phyloP scores from a whole-genome alignment of 2,113 vertebrate species.

The Tichodroma muraria region DNA sequence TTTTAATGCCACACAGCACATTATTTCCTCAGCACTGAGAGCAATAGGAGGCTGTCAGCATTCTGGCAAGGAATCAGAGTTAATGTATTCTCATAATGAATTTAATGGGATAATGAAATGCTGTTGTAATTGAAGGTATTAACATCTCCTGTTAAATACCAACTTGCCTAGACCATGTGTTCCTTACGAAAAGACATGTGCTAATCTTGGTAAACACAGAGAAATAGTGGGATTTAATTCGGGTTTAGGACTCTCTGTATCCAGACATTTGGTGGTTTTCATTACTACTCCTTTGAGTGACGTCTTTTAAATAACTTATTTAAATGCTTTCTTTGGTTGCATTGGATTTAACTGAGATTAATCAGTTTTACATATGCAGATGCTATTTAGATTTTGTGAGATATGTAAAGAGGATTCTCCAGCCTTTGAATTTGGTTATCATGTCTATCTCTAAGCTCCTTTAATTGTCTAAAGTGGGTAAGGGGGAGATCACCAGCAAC shows the following conservation, averaged over 20 bases:
- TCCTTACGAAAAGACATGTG: slow-evolving; percentile 2
- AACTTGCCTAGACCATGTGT: not conserved
- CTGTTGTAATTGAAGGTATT: slow-evolving; percentile 50
- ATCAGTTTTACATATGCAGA: slow-evolving; percentile 8
- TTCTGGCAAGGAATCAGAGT: slow-evolving; percentile 7
- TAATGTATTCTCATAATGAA: slow-evolving; percentile 2
- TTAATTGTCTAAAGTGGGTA: not conserved
- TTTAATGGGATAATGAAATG: slow-evolving; percentile 54
- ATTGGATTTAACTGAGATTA: slow-evolving; percentile 19
- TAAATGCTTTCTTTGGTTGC: not conserved
- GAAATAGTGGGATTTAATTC: not conserved
- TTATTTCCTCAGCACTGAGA: not conserved
- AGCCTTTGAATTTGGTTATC: not conserved
- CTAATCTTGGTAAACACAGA: slow-evolving; percentile 41
- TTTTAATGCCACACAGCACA: not conserved
- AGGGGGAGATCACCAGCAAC: not conserved
- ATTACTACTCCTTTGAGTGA: not conserved
- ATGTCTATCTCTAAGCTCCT: not conserved
- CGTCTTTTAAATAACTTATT: not conserved
- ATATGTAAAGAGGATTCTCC: not conserved
- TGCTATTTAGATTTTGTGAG: not conserved
- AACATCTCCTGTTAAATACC: slow-evolving; percentile 44
- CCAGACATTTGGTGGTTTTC: not conserved
- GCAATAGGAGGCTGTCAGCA: not conserved
- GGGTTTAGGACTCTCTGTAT: not conserved